Conservation (phyloP, 2,888 invertebrate species). For the Quadriops clusia region DNA sequence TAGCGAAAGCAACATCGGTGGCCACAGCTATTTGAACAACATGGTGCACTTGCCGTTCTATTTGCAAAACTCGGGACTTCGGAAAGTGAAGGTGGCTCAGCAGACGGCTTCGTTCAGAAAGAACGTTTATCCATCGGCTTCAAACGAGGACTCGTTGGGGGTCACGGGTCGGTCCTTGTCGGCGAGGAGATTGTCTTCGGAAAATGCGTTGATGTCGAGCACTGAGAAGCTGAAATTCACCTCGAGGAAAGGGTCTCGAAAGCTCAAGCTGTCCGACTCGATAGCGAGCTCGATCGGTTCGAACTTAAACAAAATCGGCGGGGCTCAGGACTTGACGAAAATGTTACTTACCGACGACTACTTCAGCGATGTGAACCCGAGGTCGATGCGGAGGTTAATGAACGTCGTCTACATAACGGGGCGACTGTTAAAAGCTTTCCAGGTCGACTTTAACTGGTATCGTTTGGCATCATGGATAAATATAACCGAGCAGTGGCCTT, state of each 20-base stretch:
- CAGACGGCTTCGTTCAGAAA: constrained; percentile 54
- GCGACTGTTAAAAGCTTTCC: constrained; percentile 91
- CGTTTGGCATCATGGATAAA: constrained; percentile 96
- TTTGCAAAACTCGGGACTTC: constrained; percentile 88
- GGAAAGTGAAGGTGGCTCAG: constrained; percentile 79
- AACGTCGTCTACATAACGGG: constrained; percentile 95
- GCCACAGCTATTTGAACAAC: constrained; percentile 88
- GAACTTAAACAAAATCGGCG: constrained; percentile 65
- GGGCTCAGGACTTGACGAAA: constrained; percentile 58
- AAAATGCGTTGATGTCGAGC: constrained; percentile 71
- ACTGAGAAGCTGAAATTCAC: constrained; percentile 57
- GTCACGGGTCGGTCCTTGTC: constrained; percentile 47
- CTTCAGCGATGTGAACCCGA: constrained; percentile 96
- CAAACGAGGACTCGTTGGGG: constrained; percentile 38
- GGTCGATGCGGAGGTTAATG: constrained; percentile 92
- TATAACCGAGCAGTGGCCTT: constrained; percentile 98
- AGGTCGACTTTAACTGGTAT: constrained; percentile 99
- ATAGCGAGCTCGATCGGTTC: constrained; percentile 86
- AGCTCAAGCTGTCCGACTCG: constrained; percentile 74
- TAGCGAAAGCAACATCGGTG: constrained; percentile 86
- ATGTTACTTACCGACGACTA: constrained; percentile 94
- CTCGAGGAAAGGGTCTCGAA: constrained; percentile 50
- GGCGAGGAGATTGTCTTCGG: constrained; percentile 62
- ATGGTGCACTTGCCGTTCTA: constrained; percentile 97
- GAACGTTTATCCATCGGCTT: constrained; percentile 22